Conservation (phyloP, 35 echinoderm and acorn worm species). For the Ophioderma brevispina region DNA sequence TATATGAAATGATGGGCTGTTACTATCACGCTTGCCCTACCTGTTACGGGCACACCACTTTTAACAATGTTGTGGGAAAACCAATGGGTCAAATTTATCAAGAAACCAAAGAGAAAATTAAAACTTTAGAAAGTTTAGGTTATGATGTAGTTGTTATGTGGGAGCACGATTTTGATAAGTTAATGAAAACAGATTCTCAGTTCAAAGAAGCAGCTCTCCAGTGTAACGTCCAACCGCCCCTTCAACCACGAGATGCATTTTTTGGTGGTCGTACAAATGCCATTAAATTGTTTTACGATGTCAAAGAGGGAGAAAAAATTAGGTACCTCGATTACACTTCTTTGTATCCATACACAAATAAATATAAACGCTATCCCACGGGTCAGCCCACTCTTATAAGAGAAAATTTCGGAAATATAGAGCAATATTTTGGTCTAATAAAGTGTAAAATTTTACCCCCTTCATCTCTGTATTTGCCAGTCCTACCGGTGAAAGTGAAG, state of each 20-base stretch:
- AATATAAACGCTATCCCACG: constrained; percentile 35
- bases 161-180: not conserved
- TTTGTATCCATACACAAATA: constrained; percentile 32
- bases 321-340: constrained; percentile 47
- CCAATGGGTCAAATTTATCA: constrained; percentile 34
- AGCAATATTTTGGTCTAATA: constrained; percentile 19
- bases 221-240: not conserved
- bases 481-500: constrained; percentile 49
- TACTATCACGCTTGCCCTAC: constrained; percentile 60
- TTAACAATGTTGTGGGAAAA: not conserved
- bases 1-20: constrained; percentile 2
- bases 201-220: not conserved
- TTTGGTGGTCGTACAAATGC: constrained; percentile 78
- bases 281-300: constrained; percentile 43
- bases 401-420: constrained; percentile 10
- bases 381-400: constrained; percentile 60
- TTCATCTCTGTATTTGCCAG: constrained; percentile 21
- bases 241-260: constrained; percentile 66
- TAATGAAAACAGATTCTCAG: not conserved
- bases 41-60: constrained; percentile 16
- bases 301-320: constrained; percentile 32
- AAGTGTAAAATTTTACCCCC: constrained; percentile 47
- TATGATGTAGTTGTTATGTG: not conserved
- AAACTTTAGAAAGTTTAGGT: not conserved
- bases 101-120: not conserved